Evolutionary conservation across 2,113 vertebrate genomes (phyloP).

Genomic region (Propithecus coquereli): DNA sequence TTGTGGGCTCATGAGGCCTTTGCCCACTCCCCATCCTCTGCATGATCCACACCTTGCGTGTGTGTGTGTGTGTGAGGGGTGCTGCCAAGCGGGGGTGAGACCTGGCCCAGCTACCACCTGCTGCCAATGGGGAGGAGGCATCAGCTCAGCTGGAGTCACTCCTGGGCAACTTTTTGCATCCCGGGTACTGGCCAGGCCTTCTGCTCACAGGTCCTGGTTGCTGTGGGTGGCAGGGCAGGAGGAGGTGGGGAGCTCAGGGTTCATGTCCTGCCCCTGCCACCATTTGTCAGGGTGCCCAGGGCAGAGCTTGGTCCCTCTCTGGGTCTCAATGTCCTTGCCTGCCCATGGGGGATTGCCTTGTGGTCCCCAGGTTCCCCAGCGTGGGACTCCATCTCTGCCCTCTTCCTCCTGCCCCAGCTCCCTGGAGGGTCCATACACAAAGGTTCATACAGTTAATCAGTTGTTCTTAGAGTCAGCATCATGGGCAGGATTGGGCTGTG

Average conservation of each 20-base stretch:
- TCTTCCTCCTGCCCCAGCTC: not conserved
- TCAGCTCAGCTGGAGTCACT: not conserved
- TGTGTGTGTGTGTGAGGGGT: not conserved
- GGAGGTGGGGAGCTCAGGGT: not conserved
- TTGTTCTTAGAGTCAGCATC: not conserved
- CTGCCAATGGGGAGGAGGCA: not conserved
- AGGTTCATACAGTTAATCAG: not conserved
- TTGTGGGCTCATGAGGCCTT: not conserved
- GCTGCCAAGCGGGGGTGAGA: not conserved
- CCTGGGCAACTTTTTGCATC: not conserved
- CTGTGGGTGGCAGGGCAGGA: not conserved
- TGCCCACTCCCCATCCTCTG: accelerated
- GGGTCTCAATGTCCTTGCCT: not conserved
- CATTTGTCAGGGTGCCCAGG: not conserved
- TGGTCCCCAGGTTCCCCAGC: not conserved
- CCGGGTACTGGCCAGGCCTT: not conserved
- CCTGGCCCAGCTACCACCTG: not conserved
- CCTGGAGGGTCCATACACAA: not conserved
- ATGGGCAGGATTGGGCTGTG: not conserved
- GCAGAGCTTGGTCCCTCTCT: not conserved
- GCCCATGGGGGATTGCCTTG: not conserved
- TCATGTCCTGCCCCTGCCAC: not conserved
- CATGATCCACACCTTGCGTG: not conserved
- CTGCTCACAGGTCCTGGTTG: not conserved
- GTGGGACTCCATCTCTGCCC: not conserved